Base-by-base conservation (phyloP, 2,888 invertebrate species). In the Taphrorychus bicolor region DNA sequence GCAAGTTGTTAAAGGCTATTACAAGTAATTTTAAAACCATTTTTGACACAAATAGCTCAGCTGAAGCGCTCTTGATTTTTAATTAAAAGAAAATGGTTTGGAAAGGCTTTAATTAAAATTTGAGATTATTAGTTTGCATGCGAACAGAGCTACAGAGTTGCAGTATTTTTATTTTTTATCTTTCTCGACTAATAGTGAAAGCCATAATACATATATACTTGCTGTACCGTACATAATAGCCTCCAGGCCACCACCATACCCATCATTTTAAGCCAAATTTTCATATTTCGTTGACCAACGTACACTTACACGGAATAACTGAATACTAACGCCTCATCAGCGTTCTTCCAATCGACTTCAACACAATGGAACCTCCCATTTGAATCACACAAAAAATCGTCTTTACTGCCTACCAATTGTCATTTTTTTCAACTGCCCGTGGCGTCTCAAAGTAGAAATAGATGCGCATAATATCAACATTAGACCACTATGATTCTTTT, bases 381-480 rank as follows among this genome's bases (percentile, higher is more conserved):
- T 32, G 32, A 32, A 32, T 32, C 32, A 11, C 32, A 9, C 9
- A 32, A 32, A 11, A 3, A 32, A 32, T 32, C 32, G 32, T 32
- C 32, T 32, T 32, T 32, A 32, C 32, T 32, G 32, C 32, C 32
- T 9, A 32, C 32, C 32, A 48, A 48, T 48, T 16, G 17, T 48
- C 16, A 52, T 52, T 52, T 64, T 64, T 59, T 59, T 42, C 45
- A 17, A 14, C 22, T 59, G 58, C 11, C 32, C 32, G 14, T 51
- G 54, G 60, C 60, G 60, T 60, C 60, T 66, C 21, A 21, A 24
- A 42, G 19, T 14, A 17, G 41, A 41, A 65, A 49, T 61, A 60
- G 57, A 69, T 69, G 69, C 69, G 69, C 69, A 65, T 69, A 69
- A 69, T 65, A 65, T 69, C 64, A 64, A 59, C 69, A 58, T 69